These are phyloP conservation scores for Pilophorus perplexus DNA, from an alignment of 2,888 invertebrate species.

Conservation along the genomic window DNA sequence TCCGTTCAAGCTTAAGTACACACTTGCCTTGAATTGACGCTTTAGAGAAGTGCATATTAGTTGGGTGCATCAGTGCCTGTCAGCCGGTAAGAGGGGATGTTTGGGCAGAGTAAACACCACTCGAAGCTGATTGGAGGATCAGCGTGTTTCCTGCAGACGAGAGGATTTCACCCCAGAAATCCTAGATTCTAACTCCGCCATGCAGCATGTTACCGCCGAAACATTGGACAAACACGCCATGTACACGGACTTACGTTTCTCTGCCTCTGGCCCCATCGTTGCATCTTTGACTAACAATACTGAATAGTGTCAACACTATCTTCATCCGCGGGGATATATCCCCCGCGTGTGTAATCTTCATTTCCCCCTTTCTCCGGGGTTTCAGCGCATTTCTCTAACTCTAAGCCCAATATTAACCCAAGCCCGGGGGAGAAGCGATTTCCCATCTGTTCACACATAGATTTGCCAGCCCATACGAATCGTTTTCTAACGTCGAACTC, in stretches of 20 bases:
- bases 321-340: constrained; percentile 29
- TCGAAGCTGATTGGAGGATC: constrained; percentile 34
- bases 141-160: constrained; percentile 4
- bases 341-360: constrained; percentile 28
- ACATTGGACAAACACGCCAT: constrained; percentile 38
- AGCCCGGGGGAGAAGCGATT: too few species aligned
- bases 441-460: constrained; percentile 36
- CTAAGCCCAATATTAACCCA: constrained; percentile 36
- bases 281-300: constrained; percentile 42
- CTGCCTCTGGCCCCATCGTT: background rate
- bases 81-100: constrained; percentile 32
- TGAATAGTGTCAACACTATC: constrained; percentile 22
- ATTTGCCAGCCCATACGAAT: background rate
- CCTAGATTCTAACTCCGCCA: constrained; percentile 24
- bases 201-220: constrained; percentile 24
- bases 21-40: constrained; percentile 30
- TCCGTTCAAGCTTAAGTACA: constrained; percentile 37
- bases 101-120: constrained; percentile 34
- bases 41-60: constrained; percentile 40
- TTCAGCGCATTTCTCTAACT: constrained; percentile 34
- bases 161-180: background rate
- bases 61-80: constrained; percentile 36
- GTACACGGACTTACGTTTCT: constrained; percentile 35
- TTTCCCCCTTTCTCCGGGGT: background rate
- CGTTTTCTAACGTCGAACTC: constrained; percentile 17